Conservation (phyloP, 2,888 invertebrate genomes). For the Scelioninae gen. 2 region DNA sequence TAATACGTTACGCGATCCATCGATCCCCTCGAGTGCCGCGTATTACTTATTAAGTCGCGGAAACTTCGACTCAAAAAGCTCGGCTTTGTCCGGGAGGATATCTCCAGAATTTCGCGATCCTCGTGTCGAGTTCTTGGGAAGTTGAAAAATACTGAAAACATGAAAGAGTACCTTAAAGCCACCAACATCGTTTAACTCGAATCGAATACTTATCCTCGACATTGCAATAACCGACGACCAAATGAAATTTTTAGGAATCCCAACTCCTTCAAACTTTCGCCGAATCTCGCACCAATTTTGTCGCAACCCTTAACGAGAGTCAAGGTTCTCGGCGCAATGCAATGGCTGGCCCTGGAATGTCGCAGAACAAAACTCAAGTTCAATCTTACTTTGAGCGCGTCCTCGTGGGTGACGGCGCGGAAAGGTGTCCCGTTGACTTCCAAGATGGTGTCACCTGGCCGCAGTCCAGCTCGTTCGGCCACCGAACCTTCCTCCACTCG, state of each 20-base stretch:
- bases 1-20: constrained; percentile 51
- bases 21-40: constrained; percentile 33
- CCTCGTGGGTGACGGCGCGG: constrained; percentile 93
- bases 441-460: constrained; percentile 95
- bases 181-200: neutral
- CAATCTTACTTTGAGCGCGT: constrained; percentile 89
- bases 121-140: constrained; percentile 21
- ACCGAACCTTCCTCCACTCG: constrained; percentile 93
- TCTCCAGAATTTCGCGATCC: constrained; percentile 30
- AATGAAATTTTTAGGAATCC: neutral
- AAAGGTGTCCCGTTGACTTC: constrained; percentile 96
- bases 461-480: constrained; percentile 90
- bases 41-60: constrained; percentile 40
- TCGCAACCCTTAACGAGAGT: neutral
- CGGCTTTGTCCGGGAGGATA: constrained; percentile 1
- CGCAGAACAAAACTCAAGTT: constrained; percentile 1
- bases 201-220: too few species aligned
- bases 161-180: too few species aligned
- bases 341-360: neutral
- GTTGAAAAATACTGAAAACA: constrained; percentile 35
- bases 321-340: neutral
- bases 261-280: too few species aligned
- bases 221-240: too few species aligned
- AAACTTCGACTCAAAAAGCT: constrained; percentile 9
- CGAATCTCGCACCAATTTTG: too few species aligned